A percentile compares a stretch with the other conserved stretches of the same genome.
Conservation (phyloP, 2,888 invertebrate genomes). For the Synanthedon myopaeformis region DNA sequence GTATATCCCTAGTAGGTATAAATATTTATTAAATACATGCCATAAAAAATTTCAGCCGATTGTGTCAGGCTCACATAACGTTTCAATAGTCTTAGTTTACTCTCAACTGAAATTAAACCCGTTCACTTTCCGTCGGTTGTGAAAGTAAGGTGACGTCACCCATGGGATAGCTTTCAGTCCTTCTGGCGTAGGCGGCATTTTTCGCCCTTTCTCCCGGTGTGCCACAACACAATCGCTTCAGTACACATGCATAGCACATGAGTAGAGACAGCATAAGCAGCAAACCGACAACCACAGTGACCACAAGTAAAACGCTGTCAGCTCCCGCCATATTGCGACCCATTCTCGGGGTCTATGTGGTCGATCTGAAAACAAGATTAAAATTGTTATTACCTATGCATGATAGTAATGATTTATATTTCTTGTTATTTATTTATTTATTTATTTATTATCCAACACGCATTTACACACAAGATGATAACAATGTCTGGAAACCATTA, state of each 20-base stretch:
- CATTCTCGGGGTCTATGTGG: conserved; percentile 27
- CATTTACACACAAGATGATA: too few relatives aligned
- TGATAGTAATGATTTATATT: too few relatives aligned
- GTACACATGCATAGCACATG: conserved; percentile 76
- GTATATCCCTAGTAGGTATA: too few relatives aligned
- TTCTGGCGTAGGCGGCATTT: conserved; percentile 37
- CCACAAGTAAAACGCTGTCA: conserved; percentile 68
- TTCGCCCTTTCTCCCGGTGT: conserved; percentile 59
- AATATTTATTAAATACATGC: too few relatives aligned
- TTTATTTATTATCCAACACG: too few relatives aligned
- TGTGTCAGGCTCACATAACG: too few relatives aligned
- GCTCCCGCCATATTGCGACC: conserved; percentile 43
- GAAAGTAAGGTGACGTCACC: conserved; percentile 72
- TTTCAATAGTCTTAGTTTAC: too few relatives aligned
- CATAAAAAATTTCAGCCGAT: too few relatives aligned
- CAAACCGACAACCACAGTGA: conserved; percentile 71
- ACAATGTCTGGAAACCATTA: too few relatives aligned
- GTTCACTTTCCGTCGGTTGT: conserved; percentile 72
- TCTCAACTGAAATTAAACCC: conserved; percentile 29
- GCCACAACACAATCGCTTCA: conserved; percentile 73
- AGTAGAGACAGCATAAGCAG: conserved; percentile 73
- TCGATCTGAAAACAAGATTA: conserved; percentile 30
- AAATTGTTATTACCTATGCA: not conserved
- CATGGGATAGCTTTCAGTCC: conserved; percentile 69
- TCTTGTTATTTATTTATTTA: too few relatives aligned